phyloP scores from a whole-genome alignment of 2,888 invertebrate species.

The Plagiodera versicolora region DNA sequence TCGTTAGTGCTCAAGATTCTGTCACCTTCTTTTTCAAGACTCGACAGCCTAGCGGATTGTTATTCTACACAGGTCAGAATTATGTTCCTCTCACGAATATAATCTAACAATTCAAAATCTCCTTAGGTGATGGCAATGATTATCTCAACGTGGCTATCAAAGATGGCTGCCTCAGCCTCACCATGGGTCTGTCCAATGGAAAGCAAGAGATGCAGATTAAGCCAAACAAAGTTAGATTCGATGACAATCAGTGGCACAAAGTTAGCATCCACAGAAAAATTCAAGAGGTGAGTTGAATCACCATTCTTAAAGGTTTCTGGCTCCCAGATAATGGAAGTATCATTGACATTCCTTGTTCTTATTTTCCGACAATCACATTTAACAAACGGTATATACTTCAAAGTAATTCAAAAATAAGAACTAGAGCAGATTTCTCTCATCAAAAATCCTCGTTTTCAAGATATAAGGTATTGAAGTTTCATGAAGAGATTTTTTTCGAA shows the following conservation, averaged over 20 bases:
- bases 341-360: too few relatives aligned
- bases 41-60: conserved; percentile 83
- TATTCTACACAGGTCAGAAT: conserved; percentile 85
- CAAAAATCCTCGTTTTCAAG: too few relatives aligned
- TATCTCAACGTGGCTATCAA: conserved; percentile 86
- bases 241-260: conserved; percentile 97
- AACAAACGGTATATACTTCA: too few relatives aligned
- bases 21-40: conserved; percentile 92
- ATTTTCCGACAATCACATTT: too few relatives aligned
- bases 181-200: conserved; percentile 88
- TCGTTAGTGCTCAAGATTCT: conserved; percentile 88
- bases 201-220: conserved; percentile 88
- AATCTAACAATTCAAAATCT: not conserved
- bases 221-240: conserved; percentile 85
- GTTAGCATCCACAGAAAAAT: conserved; percentile 86
- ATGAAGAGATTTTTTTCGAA: too few relatives aligned
- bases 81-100: too few relatives aligned
- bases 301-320: too few relatives aligned
- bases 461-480: too few relatives aligned
- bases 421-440: too few relatives aligned
- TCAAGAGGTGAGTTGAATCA: conserved; percentile 71
- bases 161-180: conserved; percentile 85
- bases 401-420: too few relatives aligned
- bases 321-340: too few relatives aligned
- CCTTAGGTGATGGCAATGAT: conserved; percentile 82